These are phyloP conservation scores for Smittia sp. DNA, from an alignment of 2,888 invertebrate genomes.

Conservation along the genomic window DNA sequence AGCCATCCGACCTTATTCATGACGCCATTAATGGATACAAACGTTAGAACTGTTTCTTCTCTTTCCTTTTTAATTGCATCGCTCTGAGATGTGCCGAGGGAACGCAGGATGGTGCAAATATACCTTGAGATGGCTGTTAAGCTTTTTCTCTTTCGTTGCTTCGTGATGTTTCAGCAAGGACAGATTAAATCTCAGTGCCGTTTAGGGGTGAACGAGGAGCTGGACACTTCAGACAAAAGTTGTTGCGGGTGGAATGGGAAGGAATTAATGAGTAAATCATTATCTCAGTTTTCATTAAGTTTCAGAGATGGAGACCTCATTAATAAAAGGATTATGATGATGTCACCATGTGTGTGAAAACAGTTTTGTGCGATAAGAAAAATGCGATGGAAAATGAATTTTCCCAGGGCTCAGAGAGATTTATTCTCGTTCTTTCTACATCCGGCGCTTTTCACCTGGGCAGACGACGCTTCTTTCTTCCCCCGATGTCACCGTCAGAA, in stretches of 20 bases:
- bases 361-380: constrained; percentile 11
- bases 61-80: neutral
- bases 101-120: neutral
- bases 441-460: neutral
- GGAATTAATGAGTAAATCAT: neutral
- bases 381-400: constrained; percentile 5
- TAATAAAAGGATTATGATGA: constrained; percentile 25
- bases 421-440: neutral
- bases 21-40: constrained; percentile 11
- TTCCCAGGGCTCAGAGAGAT: constrained; percentile 10
- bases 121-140: neutral
- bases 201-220: neutral
- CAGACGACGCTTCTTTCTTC: neutral
- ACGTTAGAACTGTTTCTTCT: neutral
- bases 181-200: neutral
- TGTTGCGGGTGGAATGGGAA: neutral
- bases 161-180: neutral
- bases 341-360: constrained; percentile 10
- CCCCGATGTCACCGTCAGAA: neutral
- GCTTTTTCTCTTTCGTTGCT: neutral
- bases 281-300: constrained; percentile 19
- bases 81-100: neutral
- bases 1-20: neutral
- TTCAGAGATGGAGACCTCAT: constrained; percentile 12
- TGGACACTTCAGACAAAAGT: neutral